phyloP scores from a whole-genome alignment of 1,140 invertebrate genomes.

The Polyergus mexicanus region DNA sequence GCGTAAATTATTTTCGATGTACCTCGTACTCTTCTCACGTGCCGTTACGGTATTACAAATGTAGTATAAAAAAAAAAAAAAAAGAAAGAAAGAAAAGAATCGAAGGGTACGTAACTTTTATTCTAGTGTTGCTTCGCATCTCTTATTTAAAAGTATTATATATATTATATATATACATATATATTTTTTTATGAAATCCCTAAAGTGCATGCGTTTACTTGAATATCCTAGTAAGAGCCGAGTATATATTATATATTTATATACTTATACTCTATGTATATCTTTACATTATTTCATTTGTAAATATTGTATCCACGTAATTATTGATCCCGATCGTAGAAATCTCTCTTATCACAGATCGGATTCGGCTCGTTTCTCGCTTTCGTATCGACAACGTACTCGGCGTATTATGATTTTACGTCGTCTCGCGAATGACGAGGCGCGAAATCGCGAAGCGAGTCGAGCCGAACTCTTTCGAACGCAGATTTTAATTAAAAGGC shows the following conservation, averaged over 20 bases:
- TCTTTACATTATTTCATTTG: constrained; percentile 70
- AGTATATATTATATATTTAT: constrained; percentile 80
- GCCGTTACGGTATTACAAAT: constrained; percentile 54
- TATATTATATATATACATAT: constrained; percentile 68
- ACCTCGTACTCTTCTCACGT: constrained; percentile 52
- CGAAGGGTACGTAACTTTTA: constrained; percentile 83
- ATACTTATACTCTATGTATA: constrained; percentile 73
- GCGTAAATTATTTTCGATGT: constrained; percentile 65
- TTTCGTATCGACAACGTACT: not conserved
- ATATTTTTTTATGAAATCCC: constrained; percentile 67
- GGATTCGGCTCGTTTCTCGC: constrained; percentile 38
- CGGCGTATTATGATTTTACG: not conserved
- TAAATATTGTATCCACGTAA: constrained; percentile 72
- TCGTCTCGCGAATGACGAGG: not conserved
- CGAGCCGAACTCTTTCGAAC: constrained; percentile 56
- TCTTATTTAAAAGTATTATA: constrained; percentile 75
- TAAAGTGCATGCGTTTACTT: constrained; percentile 81
- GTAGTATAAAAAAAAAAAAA: constrained; percentile 55
- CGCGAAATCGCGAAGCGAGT: constrained; percentile 24
- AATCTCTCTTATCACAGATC: constrained; percentile 21
- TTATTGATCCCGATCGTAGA: constrained; percentile 63
- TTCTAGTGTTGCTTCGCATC: constrained; percentile 85
- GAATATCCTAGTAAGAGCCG: constrained; percentile 75
- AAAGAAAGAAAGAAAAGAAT: constrained; percentile 63
- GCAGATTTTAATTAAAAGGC: constrained; percentile 48